These are phyloP conservation scores for Tyria jacobaeae DNA, from an alignment of 2,888 invertebrate genomes.

Conservation along the genomic window DNA sequence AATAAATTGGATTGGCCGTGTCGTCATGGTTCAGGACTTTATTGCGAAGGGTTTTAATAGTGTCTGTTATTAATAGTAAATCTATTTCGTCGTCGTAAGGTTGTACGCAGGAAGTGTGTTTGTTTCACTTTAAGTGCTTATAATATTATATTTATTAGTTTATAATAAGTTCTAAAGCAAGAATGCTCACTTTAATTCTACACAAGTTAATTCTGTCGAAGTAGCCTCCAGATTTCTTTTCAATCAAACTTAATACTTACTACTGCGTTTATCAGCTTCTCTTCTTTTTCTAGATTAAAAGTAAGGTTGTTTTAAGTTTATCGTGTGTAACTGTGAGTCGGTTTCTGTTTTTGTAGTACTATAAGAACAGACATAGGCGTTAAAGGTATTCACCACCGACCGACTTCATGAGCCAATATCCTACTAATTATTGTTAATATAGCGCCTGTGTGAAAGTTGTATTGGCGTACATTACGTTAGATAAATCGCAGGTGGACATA, in stretches of 20 bases:
- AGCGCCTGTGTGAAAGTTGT: slow-evolving; percentile 7
- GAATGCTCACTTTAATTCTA: background rate
- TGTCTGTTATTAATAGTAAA: background rate
- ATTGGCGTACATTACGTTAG: slow-evolving; percentile 1
- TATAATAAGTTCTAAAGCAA: background rate
- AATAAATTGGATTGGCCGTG: background rate
- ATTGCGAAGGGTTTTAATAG: background rate
- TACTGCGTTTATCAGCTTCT: no score
- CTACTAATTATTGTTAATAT: background rate
- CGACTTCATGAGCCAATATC: background rate
- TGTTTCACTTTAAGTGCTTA: background rate
- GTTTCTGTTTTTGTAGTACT: no score
- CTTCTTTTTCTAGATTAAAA: no score
- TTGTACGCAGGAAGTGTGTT: background rate
- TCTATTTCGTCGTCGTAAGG: background rate
- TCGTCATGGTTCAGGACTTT: background rate
- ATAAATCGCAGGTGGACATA: slow-evolving; percentile 8
- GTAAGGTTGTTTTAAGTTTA: no score
- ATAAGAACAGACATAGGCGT: no score
- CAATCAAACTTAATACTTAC: no score
- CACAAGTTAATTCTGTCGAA: background rate
- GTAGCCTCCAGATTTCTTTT: no score
- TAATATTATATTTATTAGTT: background rate
- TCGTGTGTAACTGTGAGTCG: no score
- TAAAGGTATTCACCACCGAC: no score